These are phyloP conservation scores for Spisula subtruncata DNA, from an alignment of 2,888 invertebrate genomes.

Conservation along the genomic window DNA sequence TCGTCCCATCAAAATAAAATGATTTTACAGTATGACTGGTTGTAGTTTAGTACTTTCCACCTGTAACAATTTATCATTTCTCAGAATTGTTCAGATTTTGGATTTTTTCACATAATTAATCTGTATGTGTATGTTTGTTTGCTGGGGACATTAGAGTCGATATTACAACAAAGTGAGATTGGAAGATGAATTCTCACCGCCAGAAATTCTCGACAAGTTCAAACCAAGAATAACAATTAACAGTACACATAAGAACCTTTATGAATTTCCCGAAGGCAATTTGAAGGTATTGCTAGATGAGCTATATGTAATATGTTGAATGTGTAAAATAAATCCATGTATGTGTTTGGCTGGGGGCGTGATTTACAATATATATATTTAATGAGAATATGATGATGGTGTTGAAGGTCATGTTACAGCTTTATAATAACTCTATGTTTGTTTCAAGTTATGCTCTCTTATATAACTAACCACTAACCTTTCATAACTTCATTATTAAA, in stretches of 20 bases:
- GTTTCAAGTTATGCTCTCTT: too few species aligned
- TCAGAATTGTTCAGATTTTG: not conserved
- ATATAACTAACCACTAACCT: too few species aligned
- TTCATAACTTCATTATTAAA: too few species aligned
- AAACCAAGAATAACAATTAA: constrained; percentile 68
- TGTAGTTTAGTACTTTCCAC: not conserved
- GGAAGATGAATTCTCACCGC: constrained; percentile 54
- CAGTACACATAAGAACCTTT: constrained; percentile 68
- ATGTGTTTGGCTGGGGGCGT: not conserved
- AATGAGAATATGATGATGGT: not conserved
- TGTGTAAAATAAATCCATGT: not conserved
- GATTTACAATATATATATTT: not conserved
- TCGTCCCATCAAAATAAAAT: too few species aligned
- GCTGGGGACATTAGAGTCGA: constrained; percentile 44
- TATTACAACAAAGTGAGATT: constrained; percentile 69
- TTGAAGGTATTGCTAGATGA: constrained; percentile 61
- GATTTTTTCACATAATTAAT: not conserved
- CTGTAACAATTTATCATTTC: not conserved
- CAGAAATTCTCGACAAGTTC: constrained; percentile 59
- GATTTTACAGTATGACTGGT: too few species aligned
- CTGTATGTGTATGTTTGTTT: constrained; percentile 18
- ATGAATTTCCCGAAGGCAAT: constrained; percentile 67
- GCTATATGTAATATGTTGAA: not conserved
- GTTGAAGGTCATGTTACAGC: not conserved
- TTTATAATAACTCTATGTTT: not conserved